Base-by-base conservation (phyloP, 2,797 vertebrate genomes). In the Lepus oiostolus region DNA sequence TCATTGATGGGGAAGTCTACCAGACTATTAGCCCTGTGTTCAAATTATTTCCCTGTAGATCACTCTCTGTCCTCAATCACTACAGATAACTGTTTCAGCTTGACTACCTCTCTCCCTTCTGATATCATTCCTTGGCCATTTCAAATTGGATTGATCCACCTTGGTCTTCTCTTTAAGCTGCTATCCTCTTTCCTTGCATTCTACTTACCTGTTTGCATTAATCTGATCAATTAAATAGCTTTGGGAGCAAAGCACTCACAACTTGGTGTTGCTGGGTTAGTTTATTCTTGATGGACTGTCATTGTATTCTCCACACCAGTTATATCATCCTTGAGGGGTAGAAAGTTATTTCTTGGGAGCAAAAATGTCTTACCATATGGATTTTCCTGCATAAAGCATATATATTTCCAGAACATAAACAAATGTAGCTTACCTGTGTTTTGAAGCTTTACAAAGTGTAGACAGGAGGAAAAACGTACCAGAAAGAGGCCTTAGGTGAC, bases 171-270 rank as follows among this genome's bases (percentile, higher is more conserved):
- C 12, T 28, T 76, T 50, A 77, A n/a, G n/a, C 1, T n/a, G 32
- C 1, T 58, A 19, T 32, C 19, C 32, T 68, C 32, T 70, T 75
- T 74, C 1, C 28, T 38, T 88, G 50, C 16, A 38, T 90, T 70
- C 28, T 90, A 1, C 60, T 9, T 92, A 5, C 50, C 3, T 58
- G 2, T 47, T 84, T 58, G 35, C 8, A 7, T 74, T 85, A 28
- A 65, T 91, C 60, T 88, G 14, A 52, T 92, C 28, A 80, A 13
- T n/a, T 24, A 26, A 84, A 70, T 81, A 47, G 68, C 63, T 86
- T 86, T 93, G 7, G 17, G 6, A 47, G 7, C 6, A 71, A 67
- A 76, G 17, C 60, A 3, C 26, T 94, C 21, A 85, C 38, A 84
- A 52, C 7, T 16, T 74, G 8, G 7, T 88, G 11, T 4, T 87